A percentile compares a stretch with the other conserved stretches of the same genome.
These are phyloP conservation scores for Rhamnusium bicolor DNA, from an alignment of 2,888 invertebrate genomes.

Conservation along the genomic window DNA sequence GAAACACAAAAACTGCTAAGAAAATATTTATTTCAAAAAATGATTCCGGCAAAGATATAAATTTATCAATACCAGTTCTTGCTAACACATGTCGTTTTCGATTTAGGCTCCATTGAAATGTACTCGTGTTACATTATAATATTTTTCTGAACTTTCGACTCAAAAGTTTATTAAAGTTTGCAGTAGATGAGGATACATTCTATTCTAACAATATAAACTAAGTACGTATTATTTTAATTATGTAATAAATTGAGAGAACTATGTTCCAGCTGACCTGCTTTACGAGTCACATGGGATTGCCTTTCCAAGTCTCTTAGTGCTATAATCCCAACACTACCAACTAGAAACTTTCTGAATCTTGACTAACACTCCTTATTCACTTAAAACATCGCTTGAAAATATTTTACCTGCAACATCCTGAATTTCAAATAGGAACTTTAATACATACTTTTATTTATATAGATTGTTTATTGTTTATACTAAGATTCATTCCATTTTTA, in stretches of 20 bases:
- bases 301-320: slow-evolving; percentile 41
- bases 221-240: slow-evolving; percentile 45
- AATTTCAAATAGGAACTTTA: neutral
- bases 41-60: too few species aligned
- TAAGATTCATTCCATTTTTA: neutral
- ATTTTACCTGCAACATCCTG: slow-evolving; percentile 29
- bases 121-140: too few species aligned
- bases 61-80: too few species aligned
- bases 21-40: too few species aligned
- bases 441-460: neutral
- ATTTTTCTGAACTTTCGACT: neutral
- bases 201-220: slow-evolving; percentile 21
- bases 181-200: neutral
- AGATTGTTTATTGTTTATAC: neutral
- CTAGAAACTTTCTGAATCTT: slow-evolving; percentile 43
- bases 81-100: too few species aligned
- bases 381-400: slow-evolving; percentile 32
- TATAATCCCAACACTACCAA: slow-evolving; percentile 43
- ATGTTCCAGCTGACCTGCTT: slow-evolving; percentile 48
- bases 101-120: too few species aligned
- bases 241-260: slow-evolving; percentile 46
- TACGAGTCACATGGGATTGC: slow-evolving; percentile 42
- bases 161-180: neutral
- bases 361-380: slow-evolving; percentile 41
- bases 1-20: too few species aligned